Conservation (phyloP, 2,888 invertebrate genomes). For the Metopia argyrocephala region DNA sequence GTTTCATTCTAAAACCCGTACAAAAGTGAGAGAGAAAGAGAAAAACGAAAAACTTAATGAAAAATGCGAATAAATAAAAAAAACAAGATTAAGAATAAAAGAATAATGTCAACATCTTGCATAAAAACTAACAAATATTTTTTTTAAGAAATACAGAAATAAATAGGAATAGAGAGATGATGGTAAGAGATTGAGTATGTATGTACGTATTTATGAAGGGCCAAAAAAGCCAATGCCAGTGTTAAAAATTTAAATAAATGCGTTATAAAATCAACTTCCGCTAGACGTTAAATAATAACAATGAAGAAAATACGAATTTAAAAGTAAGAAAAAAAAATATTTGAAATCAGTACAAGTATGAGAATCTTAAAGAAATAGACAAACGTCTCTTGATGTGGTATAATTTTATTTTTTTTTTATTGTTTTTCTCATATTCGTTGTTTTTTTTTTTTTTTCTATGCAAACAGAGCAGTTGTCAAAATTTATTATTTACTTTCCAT, state of each 20-base stretch:
- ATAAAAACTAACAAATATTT: slow-evolving; percentile 53
- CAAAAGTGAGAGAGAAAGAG: not conserved
- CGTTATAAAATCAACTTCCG: slow-evolving; percentile 70
- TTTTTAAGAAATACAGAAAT: not conserved
- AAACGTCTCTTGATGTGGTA: slow-evolving; percentile 73
- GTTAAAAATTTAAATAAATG: slow-evolving; percentile 66
- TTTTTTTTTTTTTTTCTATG: slow-evolving; percentile 13
- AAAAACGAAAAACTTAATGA: not conserved
- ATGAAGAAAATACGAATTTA: not conserved
- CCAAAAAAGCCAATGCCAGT: slow-evolving; percentile 62
- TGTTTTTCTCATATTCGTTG: slow-evolving; percentile 14
- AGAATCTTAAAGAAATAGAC: slow-evolving; percentile 77
- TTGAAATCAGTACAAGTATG: slow-evolving; percentile 60
- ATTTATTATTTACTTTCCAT: slow-evolving; percentile 42
- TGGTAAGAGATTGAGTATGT: not conserved
- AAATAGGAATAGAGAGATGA: not conserved
- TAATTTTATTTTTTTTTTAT: slow-evolving; percentile 20
- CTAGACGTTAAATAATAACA: slow-evolving; percentile 41
- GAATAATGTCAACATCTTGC: slow-evolving; percentile 55
- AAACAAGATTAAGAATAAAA: not conserved
- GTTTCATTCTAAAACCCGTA: slow-evolving; percentile 60
- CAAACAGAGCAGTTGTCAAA: slow-evolving; percentile 56
- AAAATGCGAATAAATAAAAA: slow-evolving; percentile 11
- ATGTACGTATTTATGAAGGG: slow-evolving; percentile 46
- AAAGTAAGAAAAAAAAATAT: slow-evolving; percentile 66